phyloP scores from a whole-genome alignment of 2,888 invertebrate genomes.

The Clivina fossor region DNA sequence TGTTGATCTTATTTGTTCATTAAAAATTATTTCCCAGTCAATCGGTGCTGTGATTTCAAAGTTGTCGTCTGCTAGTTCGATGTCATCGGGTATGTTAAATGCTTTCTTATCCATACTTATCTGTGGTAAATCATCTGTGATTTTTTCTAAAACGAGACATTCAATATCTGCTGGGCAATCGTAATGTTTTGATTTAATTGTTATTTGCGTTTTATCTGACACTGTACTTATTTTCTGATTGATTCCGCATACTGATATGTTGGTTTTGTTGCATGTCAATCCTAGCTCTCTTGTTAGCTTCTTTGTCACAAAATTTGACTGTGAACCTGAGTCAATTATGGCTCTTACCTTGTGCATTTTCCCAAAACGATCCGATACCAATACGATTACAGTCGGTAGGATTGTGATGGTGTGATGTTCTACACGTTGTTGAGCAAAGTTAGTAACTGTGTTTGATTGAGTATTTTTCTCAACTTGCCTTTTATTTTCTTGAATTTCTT shows the following conservation, averaged over 20 bases:
- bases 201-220: not conserved
- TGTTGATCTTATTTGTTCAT: conserved; percentile 25
- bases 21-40: conserved; percentile 33
- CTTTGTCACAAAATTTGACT: conserved; percentile 12
- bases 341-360: conserved; percentile 8
- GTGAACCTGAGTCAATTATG: conserved; percentile 18
- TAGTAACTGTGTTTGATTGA: not conserved
- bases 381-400: conserved; percentile 5
- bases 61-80: conserved; percentile 30
- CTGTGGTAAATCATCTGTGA: conserved; percentile 5
- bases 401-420: too few species aligned
- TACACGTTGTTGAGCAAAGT: too few species aligned
- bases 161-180: not conserved
- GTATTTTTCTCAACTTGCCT: too few species aligned
- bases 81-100: conserved; percentile 12
- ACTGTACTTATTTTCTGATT: not conserved
- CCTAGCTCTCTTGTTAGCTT: conserved; percentile 8
- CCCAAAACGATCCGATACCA: not conserved
- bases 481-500: too few species aligned
- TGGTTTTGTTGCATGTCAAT: too few species aligned
- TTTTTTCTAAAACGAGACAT: conserved; percentile 5
- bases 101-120: not conserved
- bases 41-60: conserved; percentile 18
- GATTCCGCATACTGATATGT: not conserved
- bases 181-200: not conserved